A percentile compares a stretch with the other conserved stretches of the same genome.
Conservation (phyloP, 2,113 vertebrate genomes). For the Ascaphus truei region DNA sequence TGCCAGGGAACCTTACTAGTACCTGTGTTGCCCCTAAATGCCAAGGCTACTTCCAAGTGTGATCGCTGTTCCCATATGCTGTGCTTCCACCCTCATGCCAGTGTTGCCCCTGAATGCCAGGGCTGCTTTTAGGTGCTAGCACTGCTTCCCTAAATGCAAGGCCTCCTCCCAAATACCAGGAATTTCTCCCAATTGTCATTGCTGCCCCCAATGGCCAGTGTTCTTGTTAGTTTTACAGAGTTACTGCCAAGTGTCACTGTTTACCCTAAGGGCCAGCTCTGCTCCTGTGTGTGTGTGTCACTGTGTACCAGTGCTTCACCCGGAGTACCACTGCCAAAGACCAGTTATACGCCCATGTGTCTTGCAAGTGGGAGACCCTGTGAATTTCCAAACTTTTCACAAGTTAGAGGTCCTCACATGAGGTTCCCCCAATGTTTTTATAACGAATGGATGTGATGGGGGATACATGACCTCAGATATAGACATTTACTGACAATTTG, state of each 20-base stretch:
- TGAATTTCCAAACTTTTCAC: not conserved
- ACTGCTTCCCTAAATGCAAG: not conserved
- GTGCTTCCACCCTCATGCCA: not conserved
- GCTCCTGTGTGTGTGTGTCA: not conserved
- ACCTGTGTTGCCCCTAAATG: too few relatives aligned
- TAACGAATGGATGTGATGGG: not conserved
- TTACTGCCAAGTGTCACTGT: too few relatives aligned
- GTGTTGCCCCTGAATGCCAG: not conserved
- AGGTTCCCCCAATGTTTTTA: not conserved
- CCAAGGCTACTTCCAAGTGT: too few relatives aligned
- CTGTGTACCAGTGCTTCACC: not conserved
- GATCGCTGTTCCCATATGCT: not conserved
- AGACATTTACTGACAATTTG: conserved; percentile 21
- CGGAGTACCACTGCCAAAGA: not conserved
- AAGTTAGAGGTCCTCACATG: not conserved
- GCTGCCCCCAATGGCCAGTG: too few relatives aligned
- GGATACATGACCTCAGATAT: conserved; percentile 14
- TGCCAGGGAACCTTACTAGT: too few relatives aligned
- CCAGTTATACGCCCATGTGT: not conserved
- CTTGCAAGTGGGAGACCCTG: not conserved
- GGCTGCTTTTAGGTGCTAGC: not conserved
- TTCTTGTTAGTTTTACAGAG: too few relatives aligned
- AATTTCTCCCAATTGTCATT: not conserved
- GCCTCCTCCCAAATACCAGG: not conserved
- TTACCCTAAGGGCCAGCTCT: too few relatives aligned